A percentile compares a stretch with the other conserved stretches of the same genome.
phyloP scores from a whole-genome alignment of 2,113 vertebrate species.

The Bettongia penicillata region DNA sequence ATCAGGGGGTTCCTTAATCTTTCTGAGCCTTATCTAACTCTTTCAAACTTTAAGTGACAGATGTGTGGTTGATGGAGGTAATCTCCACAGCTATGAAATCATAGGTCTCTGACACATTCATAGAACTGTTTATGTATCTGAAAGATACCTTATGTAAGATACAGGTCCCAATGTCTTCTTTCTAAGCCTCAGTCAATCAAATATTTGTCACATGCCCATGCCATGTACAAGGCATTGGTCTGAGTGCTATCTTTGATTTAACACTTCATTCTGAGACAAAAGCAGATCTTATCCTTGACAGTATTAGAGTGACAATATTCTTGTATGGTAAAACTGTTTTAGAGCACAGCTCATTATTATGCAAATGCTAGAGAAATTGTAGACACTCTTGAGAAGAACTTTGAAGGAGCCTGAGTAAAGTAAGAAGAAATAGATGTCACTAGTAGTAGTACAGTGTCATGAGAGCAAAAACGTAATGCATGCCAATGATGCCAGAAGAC shows the following conservation, averaged over 20 bases:
- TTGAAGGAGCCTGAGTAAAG: neutral
- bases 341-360: neutral
- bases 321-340: neutral
- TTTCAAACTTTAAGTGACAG: neutral
- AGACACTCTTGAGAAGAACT: neutral
- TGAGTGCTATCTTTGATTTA: neutral
- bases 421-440: neutral
- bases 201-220: neutral
- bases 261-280: neutral
- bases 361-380: neutral
- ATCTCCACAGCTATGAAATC: neutral
- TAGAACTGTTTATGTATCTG: neutral
- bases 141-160: conserved; percentile 7
- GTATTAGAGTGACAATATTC: neutral
- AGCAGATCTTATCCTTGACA: neutral
- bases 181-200: neutral
- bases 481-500: neutral
- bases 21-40: neutral
- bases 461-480: neutral
- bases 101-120: neutral
- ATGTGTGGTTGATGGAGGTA: neutral
- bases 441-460: neutral
- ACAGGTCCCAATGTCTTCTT: neutral
- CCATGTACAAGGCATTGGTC: neutral
- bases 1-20: neutral